Base-by-base conservation (phyloP, 37 sponge, comb jelly and placozoan species). In the Sycon ciliatum region DNA sequence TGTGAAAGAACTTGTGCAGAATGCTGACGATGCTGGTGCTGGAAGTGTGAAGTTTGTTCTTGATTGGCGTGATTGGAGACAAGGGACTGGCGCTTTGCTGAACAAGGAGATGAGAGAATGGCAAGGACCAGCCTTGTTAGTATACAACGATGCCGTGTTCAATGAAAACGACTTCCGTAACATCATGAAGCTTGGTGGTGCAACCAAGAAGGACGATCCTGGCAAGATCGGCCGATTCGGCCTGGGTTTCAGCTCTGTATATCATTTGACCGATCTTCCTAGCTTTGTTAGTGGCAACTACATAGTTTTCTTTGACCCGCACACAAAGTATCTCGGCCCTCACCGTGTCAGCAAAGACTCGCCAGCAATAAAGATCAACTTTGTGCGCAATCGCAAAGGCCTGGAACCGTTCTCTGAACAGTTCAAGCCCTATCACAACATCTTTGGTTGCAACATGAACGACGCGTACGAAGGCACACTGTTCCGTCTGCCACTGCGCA, bases 171-270 rank as follows among this genome's bases (percentile, higher is more conserved):
- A 89, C 68, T 89, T 89, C 55, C 68, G 76, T 1, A 77, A 84
- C 55, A 89, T 89, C 56, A 74, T 76, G 61, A 39, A 85, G 60
- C 30, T 89, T 20, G 90, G 83, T 53, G 85, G 77, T 27, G 83
- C 68, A 28, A 73, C 85, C 2, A 89, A 89, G 55, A 42, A 39
- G 38, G 63, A 71, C 32, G 38, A 85, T 28, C 56, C 71, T 0
- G 42, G 68, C 4, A 89, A 85, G 68, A 89, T 89, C 69, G 90
- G 90, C 16, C 82, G 86, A 55, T 89, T 89, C 82, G 86, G 90
- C 7, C 22, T 85, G 38, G 90, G 90, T 6, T 89, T 89, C 69
- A 83, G 81, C 39, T 62, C 90, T 24, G 72, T 56, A 2, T 89
- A 89, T 38, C 82, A 74, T 22, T 29, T 89, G 32, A 89, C 85